Base-by-base conservation (phyloP, 2,113 vertebrate genomes). In the Scomber scombrus region DNA sequence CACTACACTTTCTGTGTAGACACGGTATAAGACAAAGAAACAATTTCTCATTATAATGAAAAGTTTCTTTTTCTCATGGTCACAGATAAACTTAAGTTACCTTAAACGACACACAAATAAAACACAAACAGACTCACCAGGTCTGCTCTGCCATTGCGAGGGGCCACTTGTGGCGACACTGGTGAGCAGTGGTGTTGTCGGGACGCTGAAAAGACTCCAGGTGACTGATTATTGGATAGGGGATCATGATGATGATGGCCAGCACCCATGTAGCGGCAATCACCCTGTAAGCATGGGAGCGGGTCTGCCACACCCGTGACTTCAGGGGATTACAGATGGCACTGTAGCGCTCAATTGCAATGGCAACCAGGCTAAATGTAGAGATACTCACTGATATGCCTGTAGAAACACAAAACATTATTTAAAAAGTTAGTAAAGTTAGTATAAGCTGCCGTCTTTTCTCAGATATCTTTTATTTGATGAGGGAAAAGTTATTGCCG, bases 241-340 rank as follows among this genome's bases (percentile, higher is more conserved):
- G 98, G 75, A 95, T 93, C 98, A 99, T 99, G 69, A 99, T 95
- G 80, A 97, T 63, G 2, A 96, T 94, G 0, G 98, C 97, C 69
- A 97, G 71, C 12, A 95, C 85, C 98, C 98, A 99, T 0, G 97
- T 99, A 49, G 95, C 91, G 0, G 95, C 91, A 11, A 99, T 98
- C 76, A 99, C 98, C 1, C 97, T 95, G 82, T 95, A 96, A 5
- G 98, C 97, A 0, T 99, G 98, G 18, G 98, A 99, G 14, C 96
- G 96, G 0, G 98, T 99, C 93, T 99, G 98, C 98, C 98, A 99
- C 47, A 95, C 96, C 0, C 97, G 95, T 0, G 98, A 97, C 89
- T 97, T 97, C 83, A 99, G 91, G 0, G 98, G 98, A 85, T 97
- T 96, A 87, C 97, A 99, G 93, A 99, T 99, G 89, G 98, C 98